A percentile compares a stretch with the other conserved stretches of the same genome.
These are phyloP conservation scores for Cliona cf. orientalis DNA, from an alignment of 37 sponge, comb jelly and placozoan species.

Conservation along the genomic window DNA sequence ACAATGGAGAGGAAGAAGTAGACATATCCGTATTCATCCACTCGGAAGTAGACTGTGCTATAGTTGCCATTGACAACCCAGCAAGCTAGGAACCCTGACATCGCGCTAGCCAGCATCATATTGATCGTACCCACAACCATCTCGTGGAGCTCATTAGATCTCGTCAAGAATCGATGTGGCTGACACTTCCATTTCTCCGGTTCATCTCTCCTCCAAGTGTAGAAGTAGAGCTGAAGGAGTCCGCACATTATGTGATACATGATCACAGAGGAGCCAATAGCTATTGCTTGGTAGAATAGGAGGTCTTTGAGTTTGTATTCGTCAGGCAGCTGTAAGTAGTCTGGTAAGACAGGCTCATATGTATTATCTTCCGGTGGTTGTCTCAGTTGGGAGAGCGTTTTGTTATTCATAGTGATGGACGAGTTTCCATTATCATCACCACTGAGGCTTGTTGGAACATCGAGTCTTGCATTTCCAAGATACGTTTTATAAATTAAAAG, in stretches of 20 bases:
- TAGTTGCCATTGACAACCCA: constrained; percentile 47
- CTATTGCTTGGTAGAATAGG: constrained; percentile 15
- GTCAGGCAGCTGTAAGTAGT: constrained; percentile 32
- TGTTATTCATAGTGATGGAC: too few relatives aligned
- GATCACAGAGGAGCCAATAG: constrained; percentile 15
- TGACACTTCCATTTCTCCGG: constrained; percentile 59
- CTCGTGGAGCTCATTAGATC: constrained; percentile 51
- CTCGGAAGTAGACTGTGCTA: constrained; percentile 38
- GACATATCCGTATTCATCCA: constrained; percentile 45
- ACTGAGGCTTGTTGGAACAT: too few relatives aligned
- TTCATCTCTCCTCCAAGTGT: constrained; percentile 12
- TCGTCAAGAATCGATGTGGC: constrained; percentile 51
- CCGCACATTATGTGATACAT: constrained; percentile 51
- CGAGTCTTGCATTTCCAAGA: too few relatives aligned
- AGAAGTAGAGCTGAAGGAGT: constrained; percentile 37
- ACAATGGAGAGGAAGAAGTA: constrained; percentile 29
- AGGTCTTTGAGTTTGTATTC: constrained; percentile 26
- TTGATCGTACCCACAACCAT: constrained; percentile 44
- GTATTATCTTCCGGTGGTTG: neutral
- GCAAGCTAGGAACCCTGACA: constrained; percentile 44
- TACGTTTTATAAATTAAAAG: too few relatives aligned
- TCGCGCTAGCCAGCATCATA: constrained; percentile 14
- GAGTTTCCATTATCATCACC: too few relatives aligned
- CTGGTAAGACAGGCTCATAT: constrained; percentile 24
- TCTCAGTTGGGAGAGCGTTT: too few relatives aligned